phyloP scores from a whole-genome alignment of 2,888 invertebrate species.

The Hydroisotoma schaefferi region DNA sequence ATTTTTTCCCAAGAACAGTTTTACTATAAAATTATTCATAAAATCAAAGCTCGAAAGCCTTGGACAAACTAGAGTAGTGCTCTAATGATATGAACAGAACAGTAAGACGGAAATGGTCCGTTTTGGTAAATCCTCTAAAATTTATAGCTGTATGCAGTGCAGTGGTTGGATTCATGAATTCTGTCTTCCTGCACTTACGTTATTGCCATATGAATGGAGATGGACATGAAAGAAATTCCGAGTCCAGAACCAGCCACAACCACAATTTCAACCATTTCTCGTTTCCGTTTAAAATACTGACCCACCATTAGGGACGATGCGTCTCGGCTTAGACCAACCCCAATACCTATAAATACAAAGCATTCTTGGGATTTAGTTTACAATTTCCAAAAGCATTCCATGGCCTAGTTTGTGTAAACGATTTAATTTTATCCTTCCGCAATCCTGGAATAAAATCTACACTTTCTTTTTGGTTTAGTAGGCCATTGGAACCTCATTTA shows the following conservation, averaged over 20 bases:
- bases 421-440: neutral
- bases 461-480: no score
- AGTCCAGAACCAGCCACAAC: constrained; percentile 80
- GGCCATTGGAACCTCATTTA: no score
- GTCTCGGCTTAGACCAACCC: constrained; percentile 78
- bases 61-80: no score
- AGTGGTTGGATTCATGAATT: neutral
- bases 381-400: neutral
- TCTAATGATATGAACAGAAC: no score
- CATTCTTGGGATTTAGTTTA: neutral
- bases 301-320: constrained; percentile 85
- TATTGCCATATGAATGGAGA: constrained; percentile 39
- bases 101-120: no score
- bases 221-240: constrained; percentile 71
- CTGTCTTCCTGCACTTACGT: constrained; percentile 31
- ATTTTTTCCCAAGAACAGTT: no score
- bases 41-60: neutral
- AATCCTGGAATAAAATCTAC: neutral
- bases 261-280: constrained; percentile 83
- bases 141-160: neutral
- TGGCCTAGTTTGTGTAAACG: neutral
- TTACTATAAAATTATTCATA: constrained; percentile 15
- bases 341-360: constrained; percentile 63
- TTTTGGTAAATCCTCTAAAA: neutral
- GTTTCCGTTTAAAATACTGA: constrained; percentile 77